These are phyloP conservation scores for Typhlichthys eigenmanni DNA, from an alignment of 2,797 vertebrate species.

Conservation along the genomic window DNA sequence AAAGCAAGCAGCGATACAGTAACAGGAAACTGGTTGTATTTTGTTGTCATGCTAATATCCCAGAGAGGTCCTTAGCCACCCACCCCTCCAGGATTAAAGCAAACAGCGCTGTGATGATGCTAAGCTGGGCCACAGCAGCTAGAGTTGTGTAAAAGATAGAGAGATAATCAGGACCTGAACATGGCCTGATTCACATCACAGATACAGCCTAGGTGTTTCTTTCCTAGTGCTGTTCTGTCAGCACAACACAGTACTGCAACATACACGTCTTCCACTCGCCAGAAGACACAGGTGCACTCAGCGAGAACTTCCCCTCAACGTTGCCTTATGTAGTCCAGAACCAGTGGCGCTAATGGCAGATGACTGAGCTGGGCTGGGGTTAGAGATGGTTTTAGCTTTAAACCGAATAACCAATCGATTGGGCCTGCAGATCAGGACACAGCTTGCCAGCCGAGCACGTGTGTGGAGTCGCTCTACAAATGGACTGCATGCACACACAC, in stretches of 20 bases:
- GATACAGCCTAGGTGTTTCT: slow-evolving; percentile 51
- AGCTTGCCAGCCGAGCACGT: slow-evolving; percentile 62
- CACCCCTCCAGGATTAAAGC: slow-evolving; percentile 35
- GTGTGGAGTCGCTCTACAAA: slow-evolving; percentile 74
- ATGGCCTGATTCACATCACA: slow-evolving; percentile 56
- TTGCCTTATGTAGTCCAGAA: slow-evolving; percentile 54
- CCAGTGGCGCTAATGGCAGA: slow-evolving; percentile 56
- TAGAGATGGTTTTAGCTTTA: slow-evolving; percentile 81
- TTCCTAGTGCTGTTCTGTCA: slow-evolving; percentile 24
- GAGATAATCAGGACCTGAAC: slow-evolving; percentile 53
- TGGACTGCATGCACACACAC: slow-evolving; percentile 65
- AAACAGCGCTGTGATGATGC: slow-evolving; percentile 38
- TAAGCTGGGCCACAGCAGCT: slow-evolving; percentile 30
- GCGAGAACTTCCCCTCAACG: slow-evolving; percentile 48
- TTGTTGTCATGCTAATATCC: slow-evolving; percentile 25
- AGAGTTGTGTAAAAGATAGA: slow-evolving; percentile 30
- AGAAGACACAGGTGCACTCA: slow-evolving; percentile 47
- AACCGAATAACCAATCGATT: slow-evolving; percentile 81
- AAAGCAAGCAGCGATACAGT: background rate
- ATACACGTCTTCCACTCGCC: slow-evolving; percentile 9
- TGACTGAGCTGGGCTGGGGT: slow-evolving; percentile 61
- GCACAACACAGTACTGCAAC: slow-evolving; percentile 15
- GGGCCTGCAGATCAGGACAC: slow-evolving; percentile 74
- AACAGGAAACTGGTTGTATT: slow-evolving; percentile 21
- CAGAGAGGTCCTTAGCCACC: slow-evolving; percentile 37